Evolutionary conservation across 2,113 vertebrate species (phyloP), one percentile per base, ranked within the genome.

Genomic region (Salminus brasiliensis): DNA sequence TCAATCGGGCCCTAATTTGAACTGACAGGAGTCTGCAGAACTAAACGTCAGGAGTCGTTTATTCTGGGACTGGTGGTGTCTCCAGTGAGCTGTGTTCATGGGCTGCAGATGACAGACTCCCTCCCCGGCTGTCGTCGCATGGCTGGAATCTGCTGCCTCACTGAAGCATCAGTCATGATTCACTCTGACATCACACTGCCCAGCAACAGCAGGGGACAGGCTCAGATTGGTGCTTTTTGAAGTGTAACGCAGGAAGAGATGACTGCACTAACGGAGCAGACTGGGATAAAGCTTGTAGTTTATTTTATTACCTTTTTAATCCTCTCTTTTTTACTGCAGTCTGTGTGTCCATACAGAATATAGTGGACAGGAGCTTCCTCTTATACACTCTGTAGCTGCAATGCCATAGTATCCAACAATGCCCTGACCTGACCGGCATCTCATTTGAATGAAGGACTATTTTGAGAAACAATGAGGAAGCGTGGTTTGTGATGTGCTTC

Each of bases 201-300:
- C 53, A 30, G 76, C 66, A 78, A 78, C 76, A 70, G 52, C 76
- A 70, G 53, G 4, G 43, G 25, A 47, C 21, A 36, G 29, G 25
- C 66, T 45, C 39, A 13, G 52, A 70, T 78, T 78, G 76, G 76
- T 70, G 52, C 75, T 16, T 78, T 69, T 70, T 59, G 34, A 2
- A 66, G 18, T 0, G 10, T 66, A 3, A 78, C 52, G 55, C 65
- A 59, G 47, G 41, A 52, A 45, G 27, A 65, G 62, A 55, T 34
- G 18, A 16, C 23, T 1, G 45, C 47, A 29, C 4, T 4, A 29
- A 16, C 36, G 11, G 74, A 57, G 25, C 63, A 21, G 47, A 16
- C 63, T 57, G 49, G 12, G 65, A 23, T 77, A 2, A 43, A 69
- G 21, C 62, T 30, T 11, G 41, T 32, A 4, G 5, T 13, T 36